Percentiles rank a stretch among this genome's conserved stretches.
These are phyloP conservation scores for Ecliptopera silaceata DNA, from an alignment of 2,888 invertebrate species.

Conservation along the genomic window DNA sequence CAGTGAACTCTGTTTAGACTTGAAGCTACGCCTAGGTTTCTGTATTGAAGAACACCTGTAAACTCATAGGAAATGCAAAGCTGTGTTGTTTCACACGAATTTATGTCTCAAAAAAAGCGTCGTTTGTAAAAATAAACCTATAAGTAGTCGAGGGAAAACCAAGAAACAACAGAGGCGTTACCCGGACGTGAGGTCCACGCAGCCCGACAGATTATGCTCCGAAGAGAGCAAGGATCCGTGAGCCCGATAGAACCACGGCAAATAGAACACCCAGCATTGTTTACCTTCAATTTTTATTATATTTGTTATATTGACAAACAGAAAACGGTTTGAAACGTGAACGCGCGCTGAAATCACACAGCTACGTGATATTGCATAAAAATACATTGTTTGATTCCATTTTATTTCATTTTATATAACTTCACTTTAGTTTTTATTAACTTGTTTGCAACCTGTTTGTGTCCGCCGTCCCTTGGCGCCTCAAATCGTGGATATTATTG, in stretches of 20 bases:
- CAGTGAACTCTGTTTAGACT: no score
- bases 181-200: constrained; percentile 68
- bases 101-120: background rate
- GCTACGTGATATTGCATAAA: constrained; percentile 12
- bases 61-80: background rate
- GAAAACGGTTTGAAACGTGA: constrained; percentile 59
- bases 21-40: no score
- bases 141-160: constrained; percentile 47
- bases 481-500: constrained; percentile 55
- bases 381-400: constrained; percentile 1
- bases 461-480: background rate
- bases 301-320: constrained; percentile 58
- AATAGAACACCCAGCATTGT: constrained; percentile 69
- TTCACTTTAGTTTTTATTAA: background rate
- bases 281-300: constrained; percentile 77
- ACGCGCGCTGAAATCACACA: constrained; percentile 53
- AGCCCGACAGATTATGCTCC: constrained; percentile 69
- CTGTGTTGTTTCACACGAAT: background rate
- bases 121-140: constrained; percentile 11
- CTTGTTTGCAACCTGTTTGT: background rate
- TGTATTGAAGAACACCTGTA: no score
- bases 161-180: constrained; percentile 70
- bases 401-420: constrained; percentile 6
- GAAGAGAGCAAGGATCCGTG: constrained; percentile 72
- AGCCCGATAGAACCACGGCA: constrained; percentile 66